Evolutionary conservation across 2,113 vertebrate species (phyloP), one percentile per base, ranked within the genome.

Genomic region (Scalopus aquaticus): DNA sequence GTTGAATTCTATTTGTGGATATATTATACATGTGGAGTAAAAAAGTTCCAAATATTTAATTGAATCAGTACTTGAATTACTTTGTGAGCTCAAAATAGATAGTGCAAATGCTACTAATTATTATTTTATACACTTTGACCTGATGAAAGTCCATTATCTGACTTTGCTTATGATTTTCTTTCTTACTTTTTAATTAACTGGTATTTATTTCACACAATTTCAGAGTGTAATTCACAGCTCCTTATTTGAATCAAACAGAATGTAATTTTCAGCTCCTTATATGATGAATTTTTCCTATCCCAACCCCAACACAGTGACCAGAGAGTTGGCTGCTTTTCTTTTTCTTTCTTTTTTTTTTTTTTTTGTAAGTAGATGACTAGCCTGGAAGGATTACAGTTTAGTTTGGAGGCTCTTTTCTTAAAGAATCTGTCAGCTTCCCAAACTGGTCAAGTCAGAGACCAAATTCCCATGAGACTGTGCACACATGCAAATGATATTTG

Each of bases 391-490:
- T 81, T 65, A 70, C 11, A 86, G 44, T 94, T 95, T 91, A 78
- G 64, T 60, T 80, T 93, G 82, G 93, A 96, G 30, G 26, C 60
- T 83, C 37, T 91, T 78, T 72, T 83, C 60, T 69, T 78, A 77
- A 85, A 87, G 26, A 94, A 67, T 93, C 90, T 88, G 86, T 96
- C 60, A 65, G 80, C 88, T 78, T 92, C 51, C 67, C 85, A 94
- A 90, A 74, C 72, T 0, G 6, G 67, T 92, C 90, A 93, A 92
- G 72, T 78, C 78, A 56, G 80, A 85, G 24, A 82, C 44, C 64
- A 76, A 49, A 76, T 56, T 65, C 93, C 74, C 24, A 1, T 9
- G 86, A 91, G 83, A 73, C 58, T 37, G 28, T 69, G 56, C 78
- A 89, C 90, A 86, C 86, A 72, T 87, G 89, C 51, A 84, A 90